Conservation (phyloP, 2,888 invertebrate species). For the Platerodrilus igneus region DNA sequence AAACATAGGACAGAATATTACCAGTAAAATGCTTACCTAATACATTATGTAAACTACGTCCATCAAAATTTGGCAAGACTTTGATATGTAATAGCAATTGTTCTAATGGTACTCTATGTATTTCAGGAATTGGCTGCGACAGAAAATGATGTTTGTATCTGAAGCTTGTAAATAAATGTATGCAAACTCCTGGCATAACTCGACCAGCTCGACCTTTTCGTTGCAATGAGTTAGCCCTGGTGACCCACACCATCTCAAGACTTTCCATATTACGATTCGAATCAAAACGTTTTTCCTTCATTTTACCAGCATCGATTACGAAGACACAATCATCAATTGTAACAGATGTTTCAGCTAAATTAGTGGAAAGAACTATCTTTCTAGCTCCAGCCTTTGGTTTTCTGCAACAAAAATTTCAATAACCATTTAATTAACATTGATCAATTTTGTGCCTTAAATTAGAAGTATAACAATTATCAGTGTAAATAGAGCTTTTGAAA, state of each 20-base stretch:
- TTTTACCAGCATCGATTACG: constrained; percentile 87
- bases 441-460: no score
- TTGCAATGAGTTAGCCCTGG: constrained; percentile 84
- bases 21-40: constrained; percentile 35
- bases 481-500: no score
- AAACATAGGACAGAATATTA: not conserved
- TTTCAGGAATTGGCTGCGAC: constrained; percentile 80
- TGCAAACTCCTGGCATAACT: constrained; percentile 81
- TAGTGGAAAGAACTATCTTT: constrained; percentile 86
- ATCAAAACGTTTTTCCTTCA: constrained; percentile 84
- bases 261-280: constrained; percentile 84
- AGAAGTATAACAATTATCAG: no score
- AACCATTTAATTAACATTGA: no score
- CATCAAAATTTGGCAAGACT: constrained; percentile 54
- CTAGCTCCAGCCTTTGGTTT: constrained; percentile 66
- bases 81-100: constrained; percentile 73
- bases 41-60: constrained; percentile 38
- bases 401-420: constrained; percentile 46
- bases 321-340: constrained; percentile 95
- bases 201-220: constrained; percentile 88
- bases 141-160: constrained; percentile 62
- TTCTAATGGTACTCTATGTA: constrained; percentile 84
- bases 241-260: constrained; percentile 84
- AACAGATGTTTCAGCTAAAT: constrained; percentile 92
- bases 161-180: constrained; percentile 79